Conservation (phyloP, 1,140 invertebrate species). For the Lepidurus couesii region DNA sequence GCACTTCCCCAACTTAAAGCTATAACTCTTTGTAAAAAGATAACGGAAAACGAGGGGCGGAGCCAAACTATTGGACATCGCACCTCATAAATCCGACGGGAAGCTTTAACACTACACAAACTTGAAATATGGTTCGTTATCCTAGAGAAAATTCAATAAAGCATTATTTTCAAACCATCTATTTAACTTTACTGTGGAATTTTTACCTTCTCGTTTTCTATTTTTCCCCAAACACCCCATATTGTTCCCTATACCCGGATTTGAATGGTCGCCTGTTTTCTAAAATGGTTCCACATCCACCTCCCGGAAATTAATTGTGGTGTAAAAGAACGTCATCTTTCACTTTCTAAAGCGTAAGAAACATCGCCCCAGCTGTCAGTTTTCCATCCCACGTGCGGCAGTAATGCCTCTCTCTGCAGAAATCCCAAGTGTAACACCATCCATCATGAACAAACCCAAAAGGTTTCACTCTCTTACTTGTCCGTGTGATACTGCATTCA, state of each 20-base stretch:
- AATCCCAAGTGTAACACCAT: not conserved
- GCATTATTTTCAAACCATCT: not conserved
- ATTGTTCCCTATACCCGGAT: not conserved
- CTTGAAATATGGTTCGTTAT: not conserved
- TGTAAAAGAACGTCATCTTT: not conserved
- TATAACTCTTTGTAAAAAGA: not conserved
- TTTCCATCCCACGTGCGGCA: not conserved
- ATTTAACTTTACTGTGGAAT: not conserved
- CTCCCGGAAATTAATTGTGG: constrained; percentile 15
- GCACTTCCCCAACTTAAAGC: not conserved
- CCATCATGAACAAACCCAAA: constrained; percentile 8
- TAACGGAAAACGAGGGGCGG: not conserved
- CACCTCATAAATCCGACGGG: not conserved
- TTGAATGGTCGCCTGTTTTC: not conserved
- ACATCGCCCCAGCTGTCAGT: constrained; percentile 14
- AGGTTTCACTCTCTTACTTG: constrained; percentile 12
- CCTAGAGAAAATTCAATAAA: not conserved
- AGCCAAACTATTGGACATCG: not conserved
- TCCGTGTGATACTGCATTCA: not conserved
- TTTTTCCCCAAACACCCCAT: not conserved
- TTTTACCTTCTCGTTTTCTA: not conserved
- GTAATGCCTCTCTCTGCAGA: constrained; percentile 2
- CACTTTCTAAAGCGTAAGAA: not conserved
- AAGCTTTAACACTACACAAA: not conserved
- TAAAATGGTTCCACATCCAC: not conserved